Evolutionary conservation across 2,888 invertebrate species (phyloP).

Genomic region (Prostheceraeus crozeri): DNA sequence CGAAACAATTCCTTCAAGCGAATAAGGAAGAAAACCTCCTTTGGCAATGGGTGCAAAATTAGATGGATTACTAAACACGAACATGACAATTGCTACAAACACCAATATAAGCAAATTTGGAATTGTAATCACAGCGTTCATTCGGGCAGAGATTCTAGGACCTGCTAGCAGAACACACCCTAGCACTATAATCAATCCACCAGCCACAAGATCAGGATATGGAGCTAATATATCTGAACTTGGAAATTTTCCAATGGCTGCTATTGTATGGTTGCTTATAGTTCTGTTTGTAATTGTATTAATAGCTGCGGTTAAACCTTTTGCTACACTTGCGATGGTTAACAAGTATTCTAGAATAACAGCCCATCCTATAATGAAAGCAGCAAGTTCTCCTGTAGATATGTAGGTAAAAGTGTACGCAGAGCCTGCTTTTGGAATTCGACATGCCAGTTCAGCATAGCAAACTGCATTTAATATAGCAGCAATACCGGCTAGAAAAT

Average conservation of each 20-base stretch:
- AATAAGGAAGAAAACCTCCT: conserved; percentile 53
- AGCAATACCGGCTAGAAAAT: conserved; percentile 71
- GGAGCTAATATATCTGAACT: no score
- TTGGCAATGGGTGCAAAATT: conserved; percentile 5
- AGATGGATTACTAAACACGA: conserved; percentile 72
- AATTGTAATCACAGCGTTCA: conserved; percentile 55
- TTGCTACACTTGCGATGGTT: conserved; percentile 61
- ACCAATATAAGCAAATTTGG: conserved; percentile 54
- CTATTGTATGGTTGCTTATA: conserved; percentile 54
- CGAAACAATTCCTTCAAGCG: conserved; percentile 54
- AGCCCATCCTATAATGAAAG: conserved; percentile 40
- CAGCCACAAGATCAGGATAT: conserved; percentile 58
- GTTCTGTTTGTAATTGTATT: conserved; percentile 55
- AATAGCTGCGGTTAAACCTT: conserved; percentile 58
- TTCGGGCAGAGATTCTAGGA: conserved; percentile 54
- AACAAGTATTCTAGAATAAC: conserved; percentile 60
- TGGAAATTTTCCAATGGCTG: no score
- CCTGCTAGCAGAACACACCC: conserved; percentile 51
- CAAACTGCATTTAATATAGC: conserved; percentile 62
- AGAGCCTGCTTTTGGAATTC: conserved; percentile 60
- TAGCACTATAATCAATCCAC: conserved; percentile 59
- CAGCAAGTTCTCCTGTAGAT: conserved; percentile 79
- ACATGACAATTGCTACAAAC: conserved; percentile 63
- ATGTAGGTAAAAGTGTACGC: conserved; percentile 88
- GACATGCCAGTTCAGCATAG: conserved; percentile 54